A percentile compares a stretch with the other conserved stretches of the same genome.
Evolutionary conservation across 2,113 vertebrate genomes (phyloP).

Genomic region (Eira barbara): DNA sequence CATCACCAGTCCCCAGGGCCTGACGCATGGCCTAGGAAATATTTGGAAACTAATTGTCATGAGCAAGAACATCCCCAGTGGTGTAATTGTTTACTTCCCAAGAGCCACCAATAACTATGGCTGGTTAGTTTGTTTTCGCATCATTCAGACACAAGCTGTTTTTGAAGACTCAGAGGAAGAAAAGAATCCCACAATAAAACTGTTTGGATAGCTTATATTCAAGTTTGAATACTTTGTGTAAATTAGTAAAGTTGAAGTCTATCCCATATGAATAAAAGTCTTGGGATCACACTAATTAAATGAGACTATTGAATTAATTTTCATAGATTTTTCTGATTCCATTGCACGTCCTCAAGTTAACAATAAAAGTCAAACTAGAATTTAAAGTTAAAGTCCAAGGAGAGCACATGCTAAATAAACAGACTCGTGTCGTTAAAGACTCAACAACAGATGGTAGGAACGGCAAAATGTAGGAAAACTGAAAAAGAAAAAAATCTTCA

Average conservation of each 20-base stretch:
- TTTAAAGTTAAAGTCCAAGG: neutral
- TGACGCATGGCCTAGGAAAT: neutral
- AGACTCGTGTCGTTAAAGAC: neutral
- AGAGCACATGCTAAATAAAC: neutral
- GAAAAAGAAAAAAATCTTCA: neutral
- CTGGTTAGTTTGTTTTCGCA: neutral
- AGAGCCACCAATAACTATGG: neutral
- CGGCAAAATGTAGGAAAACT: neutral
- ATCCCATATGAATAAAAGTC: neutral
- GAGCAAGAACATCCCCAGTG: neutral
- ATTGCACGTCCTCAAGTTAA: neutral
- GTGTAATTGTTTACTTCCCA: neutral
- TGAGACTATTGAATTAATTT: slow-evolving; percentile 39
- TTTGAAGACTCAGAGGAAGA: neutral
- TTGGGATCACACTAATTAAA: slow-evolving; percentile 13
- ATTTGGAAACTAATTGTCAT: neutral
- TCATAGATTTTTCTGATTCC: slow-evolving; percentile 31
- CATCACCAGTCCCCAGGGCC: neutral
- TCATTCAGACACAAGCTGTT: neutral
- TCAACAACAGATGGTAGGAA: slow-evolving; percentile 29
- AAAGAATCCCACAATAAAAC: neutral
- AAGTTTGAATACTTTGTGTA: slow-evolving; percentile 14
- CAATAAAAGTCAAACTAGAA: slow-evolving; percentile 27
- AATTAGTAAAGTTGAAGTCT: slow-evolving; percentile 7
- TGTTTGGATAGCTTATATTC: neutral